These are phyloP conservation scores for Hylyphantes graminicola DNA, from an alignment of 1,140 invertebrate genomes.

Conservation along the genomic window DNA sequence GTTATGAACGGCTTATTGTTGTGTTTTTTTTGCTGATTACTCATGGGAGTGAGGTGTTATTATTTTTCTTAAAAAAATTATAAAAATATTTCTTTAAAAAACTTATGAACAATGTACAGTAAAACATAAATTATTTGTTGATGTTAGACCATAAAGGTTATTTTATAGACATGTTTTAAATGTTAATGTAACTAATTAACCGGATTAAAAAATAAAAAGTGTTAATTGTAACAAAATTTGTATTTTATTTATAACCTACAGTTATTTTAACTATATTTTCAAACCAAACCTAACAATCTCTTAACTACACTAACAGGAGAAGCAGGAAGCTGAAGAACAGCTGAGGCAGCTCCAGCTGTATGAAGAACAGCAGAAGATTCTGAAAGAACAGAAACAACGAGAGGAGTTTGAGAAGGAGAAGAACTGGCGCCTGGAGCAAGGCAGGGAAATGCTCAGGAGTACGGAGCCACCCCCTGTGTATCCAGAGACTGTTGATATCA, in stretches of 20 bases:
- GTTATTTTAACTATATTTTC: not conserved
- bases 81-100: no score
- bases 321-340: constrained; percentile 62
- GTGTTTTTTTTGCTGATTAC: no score
- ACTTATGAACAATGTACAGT: no score
- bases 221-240: no score
- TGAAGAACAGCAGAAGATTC: constrained; percentile 59
- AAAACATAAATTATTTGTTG: no score
- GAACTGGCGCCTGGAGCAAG: constrained; percentile 38
- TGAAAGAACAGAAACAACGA: constrained; percentile 34
- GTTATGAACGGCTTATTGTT: no score
- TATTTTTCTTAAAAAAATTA: no score
- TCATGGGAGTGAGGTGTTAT: no score
- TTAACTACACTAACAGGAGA: constrained; percentile 48
- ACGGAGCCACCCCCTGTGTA: not conserved
- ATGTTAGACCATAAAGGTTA: no score
- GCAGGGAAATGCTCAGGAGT: constrained; percentile 29
- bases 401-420: constrained; percentile 59
- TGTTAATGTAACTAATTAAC: no score
- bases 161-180: no score
- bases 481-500: constrained; percentile 6
- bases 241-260: not conserved
- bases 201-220: not conserved
- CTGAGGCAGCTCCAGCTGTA: constrained; percentile 62
- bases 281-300: not conserved